Base-by-base conservation (phyloP, 1,140 invertebrate species). In the Solenopsis fugax region DNA sequence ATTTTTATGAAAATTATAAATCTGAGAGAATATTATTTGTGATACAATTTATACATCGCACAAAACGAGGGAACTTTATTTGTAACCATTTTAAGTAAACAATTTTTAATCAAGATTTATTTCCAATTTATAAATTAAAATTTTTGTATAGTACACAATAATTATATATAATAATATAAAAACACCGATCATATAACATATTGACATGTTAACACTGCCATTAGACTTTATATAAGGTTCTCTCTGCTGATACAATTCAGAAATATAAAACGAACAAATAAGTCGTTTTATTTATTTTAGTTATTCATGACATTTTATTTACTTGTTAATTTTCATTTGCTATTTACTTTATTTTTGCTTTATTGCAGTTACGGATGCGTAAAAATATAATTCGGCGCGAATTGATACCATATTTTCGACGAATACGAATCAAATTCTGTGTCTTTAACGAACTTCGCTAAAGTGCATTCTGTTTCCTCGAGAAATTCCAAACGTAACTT, bases 401-500 rank as follows among this genome's bases (percentile, higher is more conserved):
- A 73, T 73, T 37, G 7, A 58, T 71, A 71, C 4, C 4, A 24
- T 56, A 48, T 41, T 82, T 60, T 50, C 54, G 13, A 72, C 10
- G 13, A 60, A 29, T 60, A 65, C 50, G 56, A 71, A 64, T 82
- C 24, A 73, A 34, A 73, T 18, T 24, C 12, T 60, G 12, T 10
- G 4, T 18, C 54, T 54, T 50, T 82, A 82, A 82, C 80, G n/a
- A 82, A 82, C 80, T 82, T 82, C 48, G 48, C 37, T 12, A 18
- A 0, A 82, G 67, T 60, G 80, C 60, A 73, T 54, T 82, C 54
- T 21, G 41, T 24, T 73, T 50, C 72, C 21, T 16, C 16, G 72
- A 77, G 72, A 24, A 52, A 85, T 85, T 85, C 82, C 73, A 64
- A 58, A 64, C 82, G 82, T 85, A 77, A 77, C 73, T 85, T 65